Evolutionary conservation across 2,797 vertebrate species (phyloP), one percentile per base, ranked within the genome.

Genomic region (Amniataba percoides): DNA sequence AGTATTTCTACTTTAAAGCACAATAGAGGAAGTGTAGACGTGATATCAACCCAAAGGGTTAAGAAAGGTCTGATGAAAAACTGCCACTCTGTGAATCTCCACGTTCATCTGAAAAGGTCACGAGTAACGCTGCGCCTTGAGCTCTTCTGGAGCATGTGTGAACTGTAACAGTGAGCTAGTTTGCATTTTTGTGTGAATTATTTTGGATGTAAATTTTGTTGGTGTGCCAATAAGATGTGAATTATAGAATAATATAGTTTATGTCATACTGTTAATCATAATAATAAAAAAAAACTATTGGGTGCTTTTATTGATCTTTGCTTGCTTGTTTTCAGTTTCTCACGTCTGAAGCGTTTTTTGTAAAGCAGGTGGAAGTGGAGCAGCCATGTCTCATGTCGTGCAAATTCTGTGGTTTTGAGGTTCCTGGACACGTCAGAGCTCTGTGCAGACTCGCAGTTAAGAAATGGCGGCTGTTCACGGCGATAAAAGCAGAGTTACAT

Each of bases 1-100:
- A 88, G 88, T 89, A 87, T 92, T 89, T 87, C 45, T 77, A 87
- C 64, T 77, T 66, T 59, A 85, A 89, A 92, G 90, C 90, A 90
- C 90, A 87, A 84, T 49, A 77, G 56, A 80, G 52, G 52, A 74
- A 49, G 68, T 73, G 76, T 79, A 80, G 82, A 67, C 6, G n/a
- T 25, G 71, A 64, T 74, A 62, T 88, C 52, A 77, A 72, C 72
- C 71, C 78, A 81, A 85, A 90, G 80, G 74, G 71, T 87, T 66
- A 76, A 52, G 67, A 74, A 62, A 74, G 71, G 87, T 86, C 87
- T 86, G 19, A 90, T 87, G 84, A 89, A 39, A 65, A 90, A 85
- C 88, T 80, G 75, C 51, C 70, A 56, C 62, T 64, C 71, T 86
- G 77, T 70, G 83, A 81, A 85, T 83, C 56, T 83, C 46, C 48